Conservation (phyloP, 2,113 vertebrate species). For the Micronisus gabar region DNA sequence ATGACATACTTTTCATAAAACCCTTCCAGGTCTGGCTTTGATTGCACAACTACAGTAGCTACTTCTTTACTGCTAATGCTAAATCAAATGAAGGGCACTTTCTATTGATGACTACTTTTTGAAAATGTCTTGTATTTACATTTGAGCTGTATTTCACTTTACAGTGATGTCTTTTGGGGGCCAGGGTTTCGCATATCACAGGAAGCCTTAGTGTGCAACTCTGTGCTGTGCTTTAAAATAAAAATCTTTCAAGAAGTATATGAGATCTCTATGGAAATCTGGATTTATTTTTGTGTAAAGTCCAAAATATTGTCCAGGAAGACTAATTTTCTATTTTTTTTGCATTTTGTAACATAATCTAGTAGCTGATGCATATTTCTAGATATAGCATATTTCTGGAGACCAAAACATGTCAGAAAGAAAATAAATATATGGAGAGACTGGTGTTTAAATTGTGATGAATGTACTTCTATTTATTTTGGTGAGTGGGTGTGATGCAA, state of each 20-base stretch:
- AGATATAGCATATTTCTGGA: constrained; percentile 71
- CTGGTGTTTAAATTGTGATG: constrained; percentile 73
- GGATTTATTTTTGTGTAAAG: constrained; percentile 77
- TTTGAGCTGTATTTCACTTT: constrained; percentile 62
- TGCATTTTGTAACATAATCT: constrained; percentile 73
- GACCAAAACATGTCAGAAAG: constrained; percentile 78
- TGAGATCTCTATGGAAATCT: constrained; percentile 65
- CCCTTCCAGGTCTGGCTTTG: constrained; percentile 64
- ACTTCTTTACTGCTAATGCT: constrained; percentile 64
- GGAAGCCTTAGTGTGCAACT: constrained; percentile 68
- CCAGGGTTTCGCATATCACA: constrained; percentile 72
- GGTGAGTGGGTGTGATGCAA: constrained; percentile 71
- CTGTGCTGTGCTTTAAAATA: constrained; percentile 68
- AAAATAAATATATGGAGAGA: constrained; percentile 77
- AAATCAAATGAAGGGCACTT: constrained; percentile 71
- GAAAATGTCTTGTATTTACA: constrained; percentile 73
- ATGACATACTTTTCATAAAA: constrained; percentile 61
- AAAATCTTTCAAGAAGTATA: constrained; percentile 60
- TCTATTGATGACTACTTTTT: constrained; percentile 71
- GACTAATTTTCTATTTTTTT: constrained; percentile 65
- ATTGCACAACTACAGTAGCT: constrained; percentile 72
- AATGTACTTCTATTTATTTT: constrained; percentile 80
- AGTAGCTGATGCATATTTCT: constrained; percentile 73
- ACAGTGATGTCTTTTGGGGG: constrained; percentile 60
- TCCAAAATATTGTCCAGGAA: constrained; percentile 71